phyloP scores from a whole-genome alignment of 2,113 vertebrate genomes.

The Ardeotis arabs region DNA sequence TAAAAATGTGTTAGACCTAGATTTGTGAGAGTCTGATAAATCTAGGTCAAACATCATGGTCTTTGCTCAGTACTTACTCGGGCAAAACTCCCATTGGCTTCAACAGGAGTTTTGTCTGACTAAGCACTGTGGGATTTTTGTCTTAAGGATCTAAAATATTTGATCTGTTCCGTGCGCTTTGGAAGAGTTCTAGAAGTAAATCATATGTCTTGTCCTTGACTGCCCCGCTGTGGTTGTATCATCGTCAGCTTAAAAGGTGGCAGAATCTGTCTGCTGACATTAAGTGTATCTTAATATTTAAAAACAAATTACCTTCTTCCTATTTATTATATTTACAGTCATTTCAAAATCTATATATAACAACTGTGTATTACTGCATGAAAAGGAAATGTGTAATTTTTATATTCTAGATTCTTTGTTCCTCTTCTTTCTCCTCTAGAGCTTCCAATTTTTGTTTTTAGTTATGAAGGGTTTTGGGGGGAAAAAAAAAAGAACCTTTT shows the following conservation, averaged over 20 bases:
- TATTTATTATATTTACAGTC: background rate
- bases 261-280: background rate
- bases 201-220: constrained; percentile 20
- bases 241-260: background rate
- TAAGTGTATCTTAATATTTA: background rate
- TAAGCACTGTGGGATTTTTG: constrained; percentile 44
- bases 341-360: background rate
- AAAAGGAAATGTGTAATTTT: background rate
- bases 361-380: background rate
- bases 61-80: constrained; percentile 12
- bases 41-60: constrained; percentile 15
- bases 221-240: constrained; percentile 37
- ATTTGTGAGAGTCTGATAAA: background rate
- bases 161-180: background rate
- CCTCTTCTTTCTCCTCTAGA: background rate
- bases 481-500: background rate
- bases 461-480: background rate
- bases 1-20: background rate
- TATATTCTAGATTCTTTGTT: background rate
- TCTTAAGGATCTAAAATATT: constrained; percentile 36
- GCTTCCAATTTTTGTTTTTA: background rate
- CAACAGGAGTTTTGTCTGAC: constrained; percentile 15
- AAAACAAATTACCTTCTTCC: background rate
- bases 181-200: constrained; percentile 12
- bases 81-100: constrained; percentile 21